Base-by-base conservation (phyloP, 2,888 invertebrate species). In the Coelopa pilipes region DNA sequence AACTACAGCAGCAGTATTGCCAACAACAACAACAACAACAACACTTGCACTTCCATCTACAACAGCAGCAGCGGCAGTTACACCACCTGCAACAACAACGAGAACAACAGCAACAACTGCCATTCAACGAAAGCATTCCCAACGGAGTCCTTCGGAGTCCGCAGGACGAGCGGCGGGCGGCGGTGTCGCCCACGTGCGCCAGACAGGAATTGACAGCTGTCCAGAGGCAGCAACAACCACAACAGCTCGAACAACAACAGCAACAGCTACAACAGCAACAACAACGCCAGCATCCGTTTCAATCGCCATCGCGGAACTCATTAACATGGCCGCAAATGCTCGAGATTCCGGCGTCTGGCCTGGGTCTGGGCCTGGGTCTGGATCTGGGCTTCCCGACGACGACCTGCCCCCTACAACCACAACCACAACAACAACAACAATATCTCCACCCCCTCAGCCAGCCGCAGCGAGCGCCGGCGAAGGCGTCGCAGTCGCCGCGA, bases 241-340 rank as follows among this genome's bases (percentile, higher is more conserved):
- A 50, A 15, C 45, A 21, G 15, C 24, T 11, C 12, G 15, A 21
- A 34, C 21, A 12, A 15, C 62, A 62, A 17, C 66, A 21, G 15
- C 15, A 49, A 50, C 47, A 66, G 34, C 74, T 70, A 74, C 49
- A 49, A 63, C 57, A 70, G 15, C 62, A 67, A 67, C 67, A 72
- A 63, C 71, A 63, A 21, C 49, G n/a, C 12, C 65, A 60, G 34
- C 70, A 49, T 15, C 49, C 5, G 3, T 10, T 17, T 11, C 70
- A 49, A 1, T 21, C 49, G 11, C 13, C 47, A 13, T 45, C 21
- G 21, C 15, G 60, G 49, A 63, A 47, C 60, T 72, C 72, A 72
- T 75, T 75, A 72, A 69, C 72, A 65, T 72, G 62, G 75, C 69
- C 75, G 15, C 72, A 72, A 59, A 21, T 69, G 69, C 47, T 69